Base-by-base conservation (phyloP, 2,113 vertebrate genomes). In the Emberiza fucata region DNA sequence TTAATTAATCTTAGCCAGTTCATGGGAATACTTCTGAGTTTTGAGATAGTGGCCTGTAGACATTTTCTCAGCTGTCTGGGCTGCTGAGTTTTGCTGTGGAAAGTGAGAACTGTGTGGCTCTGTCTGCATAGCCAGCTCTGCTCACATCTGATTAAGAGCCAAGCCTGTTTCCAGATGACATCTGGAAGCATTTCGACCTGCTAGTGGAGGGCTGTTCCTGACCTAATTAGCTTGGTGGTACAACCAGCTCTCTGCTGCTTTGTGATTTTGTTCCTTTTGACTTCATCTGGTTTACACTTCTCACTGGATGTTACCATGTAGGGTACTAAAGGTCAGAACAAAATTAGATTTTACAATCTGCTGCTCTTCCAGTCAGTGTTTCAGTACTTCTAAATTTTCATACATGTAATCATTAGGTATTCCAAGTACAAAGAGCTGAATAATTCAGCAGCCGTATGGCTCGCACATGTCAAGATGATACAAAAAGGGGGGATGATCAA, bases 381-480 rank as follows among this genome's bases (percentile, higher is more conserved):
- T 84, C 48, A 53, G 57, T 57, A 48, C 40, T 91, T 78, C 31
- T 31, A 0, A 56, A 40, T 78, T 79, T 87, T 76, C 44, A 17
- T 89, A 22, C 5, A 0, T 60, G 65, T 33, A 48, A 61, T 80
- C 37, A 6, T 53, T 91, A 81, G 39, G 68, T 92, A 78, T 86
- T 93, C 51, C 18, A 13, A 86, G 83, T 64, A 70, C 35, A 69
- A 95, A 44, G 76, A 90, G 44, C 59, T 92, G 95, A 92, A 94
- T 95, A 93, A 93, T 96, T 90, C 80, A 92, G 82, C 76, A 81
- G 86, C 60, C 11, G 7, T 88, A 59, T 90, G 92, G 85, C 75
- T 92, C 0, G 0, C 82, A 92, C 60, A 50, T 93, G 94, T 90
- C 82, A 77, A 51, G 86, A 92, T 73, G 72, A 50, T 86, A 88